Evolutionary conservation across 2,888 invertebrate species (phyloP).

Genomic region (Lasioglossum figueresi): DNA sequence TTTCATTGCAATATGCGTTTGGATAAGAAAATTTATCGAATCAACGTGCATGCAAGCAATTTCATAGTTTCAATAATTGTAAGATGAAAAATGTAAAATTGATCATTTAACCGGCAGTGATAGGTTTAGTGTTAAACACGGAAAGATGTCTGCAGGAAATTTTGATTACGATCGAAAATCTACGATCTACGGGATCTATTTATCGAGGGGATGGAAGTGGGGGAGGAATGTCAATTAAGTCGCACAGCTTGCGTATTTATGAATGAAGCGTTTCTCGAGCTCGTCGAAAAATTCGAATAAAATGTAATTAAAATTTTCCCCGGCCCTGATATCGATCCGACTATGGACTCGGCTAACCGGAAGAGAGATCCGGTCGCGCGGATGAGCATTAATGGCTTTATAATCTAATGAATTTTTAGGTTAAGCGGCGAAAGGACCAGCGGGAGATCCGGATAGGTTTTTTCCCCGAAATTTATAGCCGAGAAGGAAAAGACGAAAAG

Average conservation of each 20-base stretch:
- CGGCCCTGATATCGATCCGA: slow-evolving; percentile 60
- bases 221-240: background rate
- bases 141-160: background rate
- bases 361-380: slow-evolving; percentile 71
- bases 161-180: background rate
- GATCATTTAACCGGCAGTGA: too few relatives aligned
- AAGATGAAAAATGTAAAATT: too few relatives aligned
- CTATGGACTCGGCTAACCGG: slow-evolving; percentile 55
- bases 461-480: slow-evolving; percentile 75
- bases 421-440: slow-evolving; percentile 72
- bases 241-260: background rate
- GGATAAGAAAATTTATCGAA: too few relatives aligned
- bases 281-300: background rate
- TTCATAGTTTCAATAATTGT: too few relatives aligned
- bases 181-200: background rate
- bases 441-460: slow-evolving; percentile 75
- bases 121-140: too few relatives aligned
- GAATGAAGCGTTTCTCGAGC: background rate
- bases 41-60: too few relatives aligned
- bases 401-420: slow-evolving; percentile 82
- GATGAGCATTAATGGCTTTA: slow-evolving; percentile 82
- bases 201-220: background rate
- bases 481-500: slow-evolving; percentile 67
- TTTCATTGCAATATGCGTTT: too few relatives aligned
- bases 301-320: slow-evolving; percentile 38